A percentile compares a stretch with the other conserved stretches of the same genome.
Conservation (phyloP, 2,888 invertebrate genomes). For the Drosophila percnosoma region DNA sequence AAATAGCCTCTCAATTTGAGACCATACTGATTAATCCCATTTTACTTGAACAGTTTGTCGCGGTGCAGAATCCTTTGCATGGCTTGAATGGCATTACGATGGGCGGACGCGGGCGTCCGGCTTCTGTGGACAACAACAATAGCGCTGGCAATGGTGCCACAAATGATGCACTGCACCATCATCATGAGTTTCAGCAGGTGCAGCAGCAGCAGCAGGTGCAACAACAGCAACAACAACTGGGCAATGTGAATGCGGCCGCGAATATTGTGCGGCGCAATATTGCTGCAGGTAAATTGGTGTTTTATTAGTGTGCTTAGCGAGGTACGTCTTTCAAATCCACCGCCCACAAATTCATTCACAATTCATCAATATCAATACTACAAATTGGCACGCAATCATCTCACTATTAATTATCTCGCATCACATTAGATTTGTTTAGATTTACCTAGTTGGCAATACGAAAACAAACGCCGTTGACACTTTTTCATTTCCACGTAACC, state of each 20-base stretch:
- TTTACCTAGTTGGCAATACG: slow-evolving; percentile 30
- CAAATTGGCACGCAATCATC: slow-evolving; percentile 71
- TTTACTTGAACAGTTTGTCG: slow-evolving; percentile 63
- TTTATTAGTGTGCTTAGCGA: slow-evolving; percentile 79
- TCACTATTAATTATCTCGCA: slow-evolving; percentile 42
- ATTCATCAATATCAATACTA: slow-evolving; percentile 17
- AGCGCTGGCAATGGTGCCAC: slow-evolving; percentile 50
- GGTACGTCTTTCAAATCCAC: slow-evolving; percentile 79
- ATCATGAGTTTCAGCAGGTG: slow-evolving; percentile 52
- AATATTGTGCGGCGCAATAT: slow-evolving; percentile 84
- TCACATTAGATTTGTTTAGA: slow-evolving; percentile 61
- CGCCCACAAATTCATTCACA: slow-evolving; percentile 47
- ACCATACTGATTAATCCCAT: slow-evolving; percentile 11
- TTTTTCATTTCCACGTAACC: slow-evolving; percentile 42
- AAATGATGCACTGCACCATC: slow-evolving; percentile 66
- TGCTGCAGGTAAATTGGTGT: slow-evolving; percentile 83
- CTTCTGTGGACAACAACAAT: slow-evolving; percentile 87
- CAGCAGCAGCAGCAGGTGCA: slow-evolving; percentile 75
- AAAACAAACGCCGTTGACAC: slow-evolving; percentile 25
- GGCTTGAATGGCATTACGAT: slow-evolving; percentile 85
- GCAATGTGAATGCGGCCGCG: slow-evolving; percentile 78
- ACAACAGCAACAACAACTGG: slow-evolving; percentile 83
- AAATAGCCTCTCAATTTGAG: background rate
- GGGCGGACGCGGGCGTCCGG: slow-evolving; percentile 88
- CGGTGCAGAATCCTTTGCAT: slow-evolving; percentile 83